Percentiles rank a stretch among this genome's conserved stretches.
These are phyloP conservation scores for Plectrocnemia conspersa DNA, from an alignment of 1,140 invertebrate genomes.

Conservation along the genomic window DNA sequence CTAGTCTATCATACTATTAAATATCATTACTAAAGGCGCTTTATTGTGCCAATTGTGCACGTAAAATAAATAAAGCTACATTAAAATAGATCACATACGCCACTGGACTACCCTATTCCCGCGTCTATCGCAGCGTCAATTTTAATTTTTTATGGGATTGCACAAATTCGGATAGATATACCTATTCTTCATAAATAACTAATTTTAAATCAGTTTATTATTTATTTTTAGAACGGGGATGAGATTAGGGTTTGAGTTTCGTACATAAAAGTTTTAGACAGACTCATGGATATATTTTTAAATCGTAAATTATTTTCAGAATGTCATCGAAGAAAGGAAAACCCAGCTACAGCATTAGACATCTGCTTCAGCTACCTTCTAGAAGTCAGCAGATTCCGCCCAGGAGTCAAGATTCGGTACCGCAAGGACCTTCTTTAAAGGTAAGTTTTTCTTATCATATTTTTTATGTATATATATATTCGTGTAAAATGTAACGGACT, in stretches of 20 bases:
- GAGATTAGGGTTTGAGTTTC: too few relatives aligned
- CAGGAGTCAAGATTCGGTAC: constrained; percentile 34
- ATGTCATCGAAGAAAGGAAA: constrained; percentile 46
- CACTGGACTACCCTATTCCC: not conserved
- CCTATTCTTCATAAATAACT: constrained; percentile 28
- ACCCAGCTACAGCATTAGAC: constrained; percentile 49
- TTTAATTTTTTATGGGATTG: constrained; percentile 24
- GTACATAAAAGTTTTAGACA: not conserved
- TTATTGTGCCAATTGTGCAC: too few relatives aligned
- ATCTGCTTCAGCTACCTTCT: constrained; percentile 47
- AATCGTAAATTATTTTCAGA: constrained; percentile 36
- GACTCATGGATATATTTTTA: not conserved
- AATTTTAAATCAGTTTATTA: too few relatives aligned
- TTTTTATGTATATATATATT: not conserved
- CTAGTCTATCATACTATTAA: too few relatives aligned
- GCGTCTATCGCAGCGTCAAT: constrained; percentile 7
- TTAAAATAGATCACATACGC: too few relatives aligned
- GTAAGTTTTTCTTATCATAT: constrained; percentile 11
- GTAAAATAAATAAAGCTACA: too few relatives aligned
- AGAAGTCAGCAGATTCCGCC: constrained; percentile 37
- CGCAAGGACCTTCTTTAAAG: constrained; percentile 32
- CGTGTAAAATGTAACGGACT: not conserved
- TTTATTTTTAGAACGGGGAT: too few relatives aligned
- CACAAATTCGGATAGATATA: constrained; percentile 15
- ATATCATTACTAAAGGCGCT: too few relatives aligned